Evolutionary conservation across 2,113 vertebrate genomes (phyloP), one percentile per base, ranked within the genome.

Genomic region (Poicephalus gulielmi): DNA sequence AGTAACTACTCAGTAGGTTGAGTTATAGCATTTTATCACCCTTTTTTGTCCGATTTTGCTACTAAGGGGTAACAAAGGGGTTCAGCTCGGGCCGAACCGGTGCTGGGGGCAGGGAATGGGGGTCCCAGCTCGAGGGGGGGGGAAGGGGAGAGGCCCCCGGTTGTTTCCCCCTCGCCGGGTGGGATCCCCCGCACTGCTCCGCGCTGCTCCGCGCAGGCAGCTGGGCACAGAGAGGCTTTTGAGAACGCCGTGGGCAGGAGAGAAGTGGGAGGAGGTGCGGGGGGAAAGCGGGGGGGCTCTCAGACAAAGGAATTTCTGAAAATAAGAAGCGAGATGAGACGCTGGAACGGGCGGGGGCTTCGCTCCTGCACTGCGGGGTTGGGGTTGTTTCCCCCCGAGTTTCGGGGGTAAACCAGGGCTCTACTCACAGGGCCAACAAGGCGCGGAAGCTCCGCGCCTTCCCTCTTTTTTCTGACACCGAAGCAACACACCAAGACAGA

Each of bases 221-320:
- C 66, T 46, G 86, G 53, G 60, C 86, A 64, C 82, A 73, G 90
- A 79, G 83, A 31, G 27, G 77, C 66, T 31, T 71, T 67, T 66
- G 73, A 79, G 77, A 74, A 7, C 37, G 46, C 17, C 47, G 28
- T 22, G n/a, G 77, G 63, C 31, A 41, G 37, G 10, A 43, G 67
- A 6, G 43, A 84, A 50, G 83, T 6, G 79, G 88, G 64, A 75
- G 83, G 83, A 78, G 86, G 68, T 41, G 49, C 35, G 5, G 43
- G 82, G 70, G 27, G 57, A 7, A 11, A 8, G 6, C 7, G 30
- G 24, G 28, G 31, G 11, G 18, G 9, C 27, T 37, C 83, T 68
- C 27, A 47, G 74, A 96, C 94, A 97, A 97, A 97, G 86, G 87
- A 85, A 94, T 88, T 89, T 95, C 78, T 90, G 85, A 74, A 75